Percentiles rank a stretch among this genome's conserved stretches.
These are phyloP conservation scores for Tarsius wallacei DNA, from an alignment of 2,797 vertebrate species.

Conservation along the genomic window DNA sequence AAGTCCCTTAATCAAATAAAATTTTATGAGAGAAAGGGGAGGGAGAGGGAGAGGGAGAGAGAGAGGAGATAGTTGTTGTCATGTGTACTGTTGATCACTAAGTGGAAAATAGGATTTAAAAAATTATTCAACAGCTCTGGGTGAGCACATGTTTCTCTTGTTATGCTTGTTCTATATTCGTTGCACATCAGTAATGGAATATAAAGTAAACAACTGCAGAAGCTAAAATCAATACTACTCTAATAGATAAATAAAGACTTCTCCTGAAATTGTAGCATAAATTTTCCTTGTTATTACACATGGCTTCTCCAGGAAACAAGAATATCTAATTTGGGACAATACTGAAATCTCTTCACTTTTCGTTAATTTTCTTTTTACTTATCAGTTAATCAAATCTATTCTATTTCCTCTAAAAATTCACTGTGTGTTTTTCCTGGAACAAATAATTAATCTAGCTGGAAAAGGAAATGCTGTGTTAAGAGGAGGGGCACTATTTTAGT, in stretches of 20 bases:
- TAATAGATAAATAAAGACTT: slow-evolving; percentile 85
- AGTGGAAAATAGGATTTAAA: slow-evolving; percentile 48
- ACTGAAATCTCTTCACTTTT: slow-evolving; percentile 77
- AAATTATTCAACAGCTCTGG: slow-evolving; percentile 29
- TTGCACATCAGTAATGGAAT: slow-evolving; percentile 78
- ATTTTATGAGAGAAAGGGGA: slow-evolving; percentile 5
- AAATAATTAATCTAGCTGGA: slow-evolving; percentile 30
- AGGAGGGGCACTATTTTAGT: slow-evolving; percentile 54
- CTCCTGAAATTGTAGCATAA: slow-evolving; percentile 78
- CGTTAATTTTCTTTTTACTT: slow-evolving; percentile 83
- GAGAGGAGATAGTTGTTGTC: not conserved
- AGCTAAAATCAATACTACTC: slow-evolving; percentile 75
- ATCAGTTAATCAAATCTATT: slow-evolving; percentile 71
- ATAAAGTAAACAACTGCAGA: slow-evolving; percentile 79
- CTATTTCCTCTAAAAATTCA: slow-evolving; percentile 73
- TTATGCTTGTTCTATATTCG: slow-evolving; percentile 76
- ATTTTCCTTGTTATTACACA: slow-evolving; percentile 79
- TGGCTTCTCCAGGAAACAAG: slow-evolving; percentile 76
- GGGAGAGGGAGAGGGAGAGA: not conserved
- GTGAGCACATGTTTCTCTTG: slow-evolving; percentile 55
- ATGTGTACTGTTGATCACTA: not conserved
- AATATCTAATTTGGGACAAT: slow-evolving; percentile 69
- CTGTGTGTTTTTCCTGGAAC: slow-evolving; percentile 58
- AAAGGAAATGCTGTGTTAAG: slow-evolving; percentile 48
- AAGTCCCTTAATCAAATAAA: slow-evolving; percentile 47